phyloP scores from a whole-genome alignment of 2,113 vertebrate genomes.

The Mormyrus lacerda region DNA sequence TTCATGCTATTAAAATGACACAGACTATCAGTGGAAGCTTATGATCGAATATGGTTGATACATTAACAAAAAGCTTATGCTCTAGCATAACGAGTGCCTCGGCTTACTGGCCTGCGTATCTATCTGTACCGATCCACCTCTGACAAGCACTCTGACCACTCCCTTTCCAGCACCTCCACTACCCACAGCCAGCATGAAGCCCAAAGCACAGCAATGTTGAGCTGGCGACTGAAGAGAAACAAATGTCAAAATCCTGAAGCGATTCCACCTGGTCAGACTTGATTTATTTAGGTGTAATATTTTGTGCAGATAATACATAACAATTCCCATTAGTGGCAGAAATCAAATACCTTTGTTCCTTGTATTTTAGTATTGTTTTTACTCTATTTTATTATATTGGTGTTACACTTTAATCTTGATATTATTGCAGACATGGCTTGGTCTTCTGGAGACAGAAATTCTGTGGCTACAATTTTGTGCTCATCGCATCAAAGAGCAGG shows the following conservation, averaged over 20 bases:
- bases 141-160: neutral
- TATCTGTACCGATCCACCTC: slow-evolving; percentile 30
- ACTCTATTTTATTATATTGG: neutral
- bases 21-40: neutral
- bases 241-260: slow-evolving; percentile 45
- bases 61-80: slow-evolving; percentile 47
- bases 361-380: neutral
- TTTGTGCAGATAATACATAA: slow-evolving; percentile 7
- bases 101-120: slow-evolving; percentile 11
- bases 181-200: slow-evolving; percentile 16
- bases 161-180: neutral
- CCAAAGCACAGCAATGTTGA: slow-evolving; percentile 1
- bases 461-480: neutral
- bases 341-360: neutral
- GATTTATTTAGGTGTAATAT: slow-evolving; percentile 37
- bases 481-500: neutral
- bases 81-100: slow-evolving; percentile 31
- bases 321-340: slow-evolving; percentile 15
- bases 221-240: slow-evolving; percentile 48
- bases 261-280: slow-evolving; percentile 27
- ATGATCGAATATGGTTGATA: slow-evolving; percentile 34
- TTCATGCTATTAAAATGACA: neutral
- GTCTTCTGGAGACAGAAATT: neutral
- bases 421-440: neutral
- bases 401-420: neutral